Evolutionary conservation across 2,888 invertebrate species (phyloP), one percentile per base, ranked within the genome.

Genomic region (Stenolophus ochropezus): DNA sequence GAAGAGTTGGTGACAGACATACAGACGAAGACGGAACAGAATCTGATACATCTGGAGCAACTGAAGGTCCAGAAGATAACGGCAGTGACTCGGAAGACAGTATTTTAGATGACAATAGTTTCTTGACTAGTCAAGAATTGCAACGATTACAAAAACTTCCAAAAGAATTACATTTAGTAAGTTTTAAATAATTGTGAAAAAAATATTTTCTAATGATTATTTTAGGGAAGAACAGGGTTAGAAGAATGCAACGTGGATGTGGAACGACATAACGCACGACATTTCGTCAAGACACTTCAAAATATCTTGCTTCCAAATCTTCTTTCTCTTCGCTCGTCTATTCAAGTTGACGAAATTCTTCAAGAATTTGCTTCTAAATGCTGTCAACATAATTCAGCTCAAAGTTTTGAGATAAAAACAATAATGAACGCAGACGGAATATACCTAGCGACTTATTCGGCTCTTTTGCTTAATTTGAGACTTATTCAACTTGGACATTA

Each of bases 381-480:
- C 85, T 98, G 97, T 88, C 95, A 97, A 90, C 94, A 96, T 91
- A 93, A 92, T 88, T 93, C 93, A 85, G 92, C 94, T 1, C 89
- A 89, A 85, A 92, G 91, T 0, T 92, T 93, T 1, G 92, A 93
- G 56, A 91, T 93, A 2, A 90, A 93, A 0, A 94, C 94, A 42
- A 95, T 96, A 58, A 95, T 98, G 91, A 98, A 98, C 89, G 98
- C 97, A 0, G 98, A 98, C 89, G 98, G 98, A 20, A 95, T 98
- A 51, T 98, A 98, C 87, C 90, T 98, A 83, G 96, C 97, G 0
- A 96, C 96, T 0, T 97, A 97, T 87, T 94, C 96, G 0, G 95
- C 96, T 0, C 89, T 98, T 20, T 89, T 96, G 58, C 90, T 98
- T 0, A 97, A 96, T 86, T 90, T 97, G 81, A 96, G 95, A 86